phyloP scores from a whole-genome alignment of 1,140 invertebrate genomes.

The Pseudomyrmex sp. region DNA sequence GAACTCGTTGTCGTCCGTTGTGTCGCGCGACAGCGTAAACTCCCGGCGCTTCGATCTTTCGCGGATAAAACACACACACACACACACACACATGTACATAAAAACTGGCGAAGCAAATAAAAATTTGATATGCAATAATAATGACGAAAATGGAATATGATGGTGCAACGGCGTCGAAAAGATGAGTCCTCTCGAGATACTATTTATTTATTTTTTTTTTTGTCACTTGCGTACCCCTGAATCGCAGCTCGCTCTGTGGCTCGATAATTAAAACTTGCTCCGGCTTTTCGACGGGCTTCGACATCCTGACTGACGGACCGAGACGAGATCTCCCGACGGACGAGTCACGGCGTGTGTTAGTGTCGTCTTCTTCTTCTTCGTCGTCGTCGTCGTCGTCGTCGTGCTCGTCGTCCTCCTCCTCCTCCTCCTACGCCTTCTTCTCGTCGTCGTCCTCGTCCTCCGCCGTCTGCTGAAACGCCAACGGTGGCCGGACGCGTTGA shows the following conservation, averaged over 20 bases:
- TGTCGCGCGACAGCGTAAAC: not conserved
- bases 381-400: conserved; percentile 12
- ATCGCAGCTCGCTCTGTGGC: conserved; percentile 90
- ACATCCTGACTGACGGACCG: conserved; percentile 75
- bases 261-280: conserved; percentile 91
- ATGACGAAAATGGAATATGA: too few relatives aligned
- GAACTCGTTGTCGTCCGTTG: not conserved
- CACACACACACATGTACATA: too few relatives aligned
- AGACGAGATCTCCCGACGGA: conserved; percentile 45
- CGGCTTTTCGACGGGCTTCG: conserved; percentile 76
- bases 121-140: not conserved
- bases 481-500: conserved; percentile 45
- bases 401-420: not conserved
- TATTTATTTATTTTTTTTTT: conserved; percentile 27
- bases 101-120: too few relatives aligned
- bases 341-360: conserved; percentile 50
- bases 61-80: too few relatives aligned
- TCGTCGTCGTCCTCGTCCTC: conserved; percentile 1
- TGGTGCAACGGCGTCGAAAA: not conserved
- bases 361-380: conserved; percentile 32
- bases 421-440: conserved; percentile 9
- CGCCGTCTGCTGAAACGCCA: conserved; percentile 40
- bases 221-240: conserved; percentile 87
- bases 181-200: conserved; percentile 12
- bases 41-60: not conserved